Evolutionary conservation across 2,797 vertebrate genomes (phyloP).

Genomic region (Tarsius wallacei): DNA sequence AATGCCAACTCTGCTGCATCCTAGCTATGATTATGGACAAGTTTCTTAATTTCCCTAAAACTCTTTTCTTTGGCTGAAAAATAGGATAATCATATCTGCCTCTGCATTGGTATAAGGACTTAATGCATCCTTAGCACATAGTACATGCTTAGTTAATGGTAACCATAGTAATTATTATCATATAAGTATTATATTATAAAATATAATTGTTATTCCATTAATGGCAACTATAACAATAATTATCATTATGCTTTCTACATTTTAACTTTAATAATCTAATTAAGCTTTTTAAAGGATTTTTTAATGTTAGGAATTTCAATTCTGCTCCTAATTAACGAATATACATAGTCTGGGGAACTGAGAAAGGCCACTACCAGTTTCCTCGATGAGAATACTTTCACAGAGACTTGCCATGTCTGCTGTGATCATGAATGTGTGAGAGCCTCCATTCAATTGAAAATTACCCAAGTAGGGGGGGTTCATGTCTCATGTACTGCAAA

Average conservation of each 20-base stretch:
- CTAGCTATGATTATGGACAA: neutral
- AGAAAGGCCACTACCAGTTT: neutral
- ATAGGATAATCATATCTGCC: neutral
- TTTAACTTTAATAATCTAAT: conserved; percentile 30
- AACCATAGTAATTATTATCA: neutral
- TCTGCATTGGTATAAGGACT: neutral
- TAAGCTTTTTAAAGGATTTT: neutral
- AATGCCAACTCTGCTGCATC: neutral
- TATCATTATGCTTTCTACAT: neutral
- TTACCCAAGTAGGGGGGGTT: neutral
- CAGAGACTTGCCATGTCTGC: neutral
- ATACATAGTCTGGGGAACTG: neutral
- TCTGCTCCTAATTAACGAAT: neutral
- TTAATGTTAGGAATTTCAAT: neutral
- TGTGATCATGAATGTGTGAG: neutral
- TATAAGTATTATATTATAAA: neutral
- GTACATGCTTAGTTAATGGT: neutral
- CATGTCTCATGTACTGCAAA: neutral
- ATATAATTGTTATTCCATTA: conserved; percentile 2
- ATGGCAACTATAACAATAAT: neutral
- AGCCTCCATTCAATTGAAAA: neutral
- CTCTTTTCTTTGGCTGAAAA: conserved; percentile 62
- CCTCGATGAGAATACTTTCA: neutral
- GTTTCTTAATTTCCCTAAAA: conserved; percentile 33
- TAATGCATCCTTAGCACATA: neutral